Evolutionary conservation across 2,113 vertebrate genomes (phyloP).

Genomic region (Pantherophis guttatus): DNA sequence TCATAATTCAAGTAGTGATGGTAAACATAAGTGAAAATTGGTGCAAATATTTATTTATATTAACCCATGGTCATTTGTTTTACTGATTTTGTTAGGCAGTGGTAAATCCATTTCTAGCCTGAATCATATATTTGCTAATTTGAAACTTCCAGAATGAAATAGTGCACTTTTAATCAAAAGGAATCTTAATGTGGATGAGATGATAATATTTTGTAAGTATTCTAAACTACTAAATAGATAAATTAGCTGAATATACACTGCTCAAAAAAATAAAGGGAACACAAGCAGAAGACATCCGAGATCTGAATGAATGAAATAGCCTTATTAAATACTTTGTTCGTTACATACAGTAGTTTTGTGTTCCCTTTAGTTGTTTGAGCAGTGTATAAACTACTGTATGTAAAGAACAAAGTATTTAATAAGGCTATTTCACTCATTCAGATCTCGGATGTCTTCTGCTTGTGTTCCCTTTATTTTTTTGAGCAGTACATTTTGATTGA

Average conservation of each 20-base stretch:
- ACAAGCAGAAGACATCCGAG: too few species aligned
- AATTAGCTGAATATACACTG: neutral
- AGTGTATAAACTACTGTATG: too few species aligned
- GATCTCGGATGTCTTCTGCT: too few species aligned
- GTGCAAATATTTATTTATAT: neutral
- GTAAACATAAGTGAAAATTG: neutral
- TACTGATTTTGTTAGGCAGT: neutral
- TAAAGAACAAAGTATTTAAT: too few species aligned
- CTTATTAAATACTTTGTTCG: too few species aligned
- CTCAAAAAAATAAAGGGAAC: too few species aligned
- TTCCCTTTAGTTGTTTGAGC: too few species aligned
- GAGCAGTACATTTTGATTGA: neutral
- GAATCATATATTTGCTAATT: neutral
- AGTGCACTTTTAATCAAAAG: neutral
- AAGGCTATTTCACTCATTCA: too few species aligned
- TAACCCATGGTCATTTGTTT: neutral
- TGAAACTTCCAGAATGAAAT: neutral
- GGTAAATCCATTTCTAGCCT: neutral
- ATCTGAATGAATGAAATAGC: too few species aligned
- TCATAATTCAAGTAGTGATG: too few species aligned
- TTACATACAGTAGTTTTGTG: too few species aligned
- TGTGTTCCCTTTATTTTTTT: too few species aligned
- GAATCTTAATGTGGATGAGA: neutral
- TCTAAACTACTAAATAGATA: neutral
- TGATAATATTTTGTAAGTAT: neutral